These are phyloP conservation scores for human DNA, from an alignment of 2,113 vertebrate genomes.

Conservation along the genomic window GRCh38 chr5:59075501-59076000, in stretches of 20 bases:
- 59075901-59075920: neutral
- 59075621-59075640: neutral
- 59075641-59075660: neutral
- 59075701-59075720: neutral
- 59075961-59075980: conserved; percentile 56
- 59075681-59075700: conserved; percentile 18
- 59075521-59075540: conserved; percentile 32
- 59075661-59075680: conserved; percentile 15
- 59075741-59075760: neutral
- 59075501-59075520: neutral
- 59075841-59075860: neutral
- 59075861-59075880: neutral
- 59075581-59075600: neutral
- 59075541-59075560: neutral
- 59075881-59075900: neutral
- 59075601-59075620: conserved; percentile 12
- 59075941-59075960: neutral
- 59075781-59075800: neutral
- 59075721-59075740: neutral
- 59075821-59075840: neutral
- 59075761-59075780: neutral
- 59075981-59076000: conserved; percentile 21
- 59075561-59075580: neutral
- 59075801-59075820: neutral
- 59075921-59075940: neutral